phyloP scores from a whole-genome alignment of 2,797 vertebrate species.

The Epinephelus awoara region DNA sequence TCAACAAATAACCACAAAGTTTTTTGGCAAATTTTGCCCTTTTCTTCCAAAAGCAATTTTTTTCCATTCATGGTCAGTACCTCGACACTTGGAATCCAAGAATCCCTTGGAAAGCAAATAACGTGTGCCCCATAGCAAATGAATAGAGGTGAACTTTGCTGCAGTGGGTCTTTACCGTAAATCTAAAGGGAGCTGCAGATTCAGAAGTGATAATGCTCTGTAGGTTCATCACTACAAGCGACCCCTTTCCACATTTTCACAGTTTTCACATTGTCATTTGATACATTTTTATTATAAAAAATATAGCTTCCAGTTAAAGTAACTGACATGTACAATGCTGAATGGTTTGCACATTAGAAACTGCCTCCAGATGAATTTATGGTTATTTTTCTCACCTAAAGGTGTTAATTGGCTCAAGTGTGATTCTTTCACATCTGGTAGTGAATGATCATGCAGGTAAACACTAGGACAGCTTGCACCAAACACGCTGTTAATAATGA shows the following conservation, averaged over 20 bases:
- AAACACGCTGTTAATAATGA: constrained; percentile 55
- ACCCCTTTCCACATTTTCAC: neutral
- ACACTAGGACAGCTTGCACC: constrained; percentile 14
- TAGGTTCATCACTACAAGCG: neutral
- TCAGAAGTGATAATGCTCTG: neutral
- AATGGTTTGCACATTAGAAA: constrained; percentile 4
- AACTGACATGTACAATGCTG: neutral
- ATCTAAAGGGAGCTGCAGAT: neutral
- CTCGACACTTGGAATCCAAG: neutral
- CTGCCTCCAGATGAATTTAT: constrained; percentile 1
- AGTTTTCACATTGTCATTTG: neutral
- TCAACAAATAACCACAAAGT: neutral
- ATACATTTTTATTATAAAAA: neutral
- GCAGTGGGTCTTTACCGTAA: neutral
- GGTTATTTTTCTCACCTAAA: constrained; percentile 18
- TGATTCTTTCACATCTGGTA: constrained; percentile 27
- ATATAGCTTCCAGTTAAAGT: neutral
- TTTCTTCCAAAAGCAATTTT: too few species aligned
- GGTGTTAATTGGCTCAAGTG: constrained; percentile 16
- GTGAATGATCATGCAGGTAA: constrained; percentile 11
- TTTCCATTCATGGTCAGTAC: neutral
- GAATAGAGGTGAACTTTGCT: neutral
- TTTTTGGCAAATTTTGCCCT: neutral
- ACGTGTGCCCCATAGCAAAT: neutral
- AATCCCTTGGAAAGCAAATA: neutral